Evolutionary conservation across 2,888 invertebrate species (phyloP), one percentile per base, ranked within the genome.

Genomic region (Cordilura impudica): DNA sequence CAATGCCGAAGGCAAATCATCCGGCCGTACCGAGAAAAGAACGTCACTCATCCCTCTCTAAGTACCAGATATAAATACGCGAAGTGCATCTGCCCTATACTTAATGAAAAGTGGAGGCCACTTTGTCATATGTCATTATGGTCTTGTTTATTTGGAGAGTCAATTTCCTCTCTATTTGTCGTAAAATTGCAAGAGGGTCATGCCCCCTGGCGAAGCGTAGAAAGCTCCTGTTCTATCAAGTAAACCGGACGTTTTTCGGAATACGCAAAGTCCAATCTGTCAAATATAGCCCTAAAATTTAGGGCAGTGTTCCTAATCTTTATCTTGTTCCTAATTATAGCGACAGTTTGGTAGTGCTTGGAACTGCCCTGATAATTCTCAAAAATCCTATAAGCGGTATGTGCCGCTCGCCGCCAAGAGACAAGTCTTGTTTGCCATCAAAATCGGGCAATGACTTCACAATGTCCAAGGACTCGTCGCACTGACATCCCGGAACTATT

Each of bases 81-180:
- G 31, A n/a, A 82, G 67, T 7, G 71, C 82, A 53, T 76, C 73
- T n/a, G 18, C 16, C 43, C 81, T 67, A 26, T 77, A 81, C 58
- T 47, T 75, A 66, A n/a, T 73, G n/a, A n/a, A n/a, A n/a, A n/a
- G n/a, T n/a, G n/a, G n/a, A n/a, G n/a, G n/a, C n/a, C n/a, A n/a
- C n/a, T n/a, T n/a, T n/a, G n/a, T n/a, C n/a, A n/a, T n/a, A n/a
- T n/a, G n/a, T n/a, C n/a, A 71, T 76, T 8, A 63, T 71, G 18
- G 67, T 72, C 65, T 80, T 80, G 54, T 75, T 80, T 39, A 39
- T 72, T 16, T 72, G 39, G 18, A 80, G 19, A 1, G 76, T 72
- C 8, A 71, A 21, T 43, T 75, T 79, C 61, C 47, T 63, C 47
- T 67, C 10, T n/a, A 78, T 51, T 16, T 75, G 5, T 71, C 75